Evolutionary conservation across 1,140 invertebrate genomes (phyloP).

Genomic region (Drosophila kanapiae): DNA sequence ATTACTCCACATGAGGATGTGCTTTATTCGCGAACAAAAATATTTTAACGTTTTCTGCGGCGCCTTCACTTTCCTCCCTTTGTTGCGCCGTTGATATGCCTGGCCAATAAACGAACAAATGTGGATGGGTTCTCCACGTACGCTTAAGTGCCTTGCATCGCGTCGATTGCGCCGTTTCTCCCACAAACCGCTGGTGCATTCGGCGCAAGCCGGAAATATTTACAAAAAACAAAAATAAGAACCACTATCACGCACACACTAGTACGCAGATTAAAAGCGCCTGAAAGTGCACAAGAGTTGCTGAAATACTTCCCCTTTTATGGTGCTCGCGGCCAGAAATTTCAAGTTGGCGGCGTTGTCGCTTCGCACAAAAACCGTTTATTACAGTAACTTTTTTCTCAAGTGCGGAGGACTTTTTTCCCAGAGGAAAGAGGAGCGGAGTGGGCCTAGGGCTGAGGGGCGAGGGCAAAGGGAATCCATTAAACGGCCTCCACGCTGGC

Average conservation of each 20-base stretch:
- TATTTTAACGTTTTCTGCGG: slow-evolving; percentile 38
- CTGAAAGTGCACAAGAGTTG: slow-evolving; percentile 57
- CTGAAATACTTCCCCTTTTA: slow-evolving; percentile 26
- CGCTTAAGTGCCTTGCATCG: slow-evolving; percentile 5
- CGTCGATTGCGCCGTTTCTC: background rate
- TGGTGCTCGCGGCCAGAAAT: slow-evolving; percentile 37
- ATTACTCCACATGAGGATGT: too few species aligned
- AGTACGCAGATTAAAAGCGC: slow-evolving; percentile 32
- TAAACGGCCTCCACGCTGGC: slow-evolving; percentile 36
- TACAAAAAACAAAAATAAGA: slow-evolving; percentile 18
- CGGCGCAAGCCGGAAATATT: slow-evolving; percentile 21
- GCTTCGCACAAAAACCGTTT: slow-evolving; percentile 53
- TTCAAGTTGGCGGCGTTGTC: slow-evolving; percentile 56
- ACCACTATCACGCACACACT: slow-evolving; percentile 9
- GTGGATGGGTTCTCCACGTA: slow-evolving; percentile 23
- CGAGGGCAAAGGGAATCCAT: slow-evolving; percentile 31
- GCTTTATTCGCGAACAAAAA: slow-evolving; percentile 21
- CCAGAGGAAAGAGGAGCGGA: background rate
- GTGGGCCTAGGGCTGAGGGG: background rate
- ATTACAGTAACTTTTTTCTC: slow-evolving; percentile 50
- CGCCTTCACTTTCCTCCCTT: slow-evolving; percentile 23
- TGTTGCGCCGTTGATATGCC: slow-evolving; percentile 34
- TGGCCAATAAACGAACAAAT: slow-evolving; percentile 41
- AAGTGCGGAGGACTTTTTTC: slow-evolving; percentile 6
- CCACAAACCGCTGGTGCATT: slow-evolving; percentile 19